These are phyloP conservation scores for Crenichthys baileyi DNA, from an alignment of 2,797 vertebrate species.

Conservation along the genomic window DNA sequence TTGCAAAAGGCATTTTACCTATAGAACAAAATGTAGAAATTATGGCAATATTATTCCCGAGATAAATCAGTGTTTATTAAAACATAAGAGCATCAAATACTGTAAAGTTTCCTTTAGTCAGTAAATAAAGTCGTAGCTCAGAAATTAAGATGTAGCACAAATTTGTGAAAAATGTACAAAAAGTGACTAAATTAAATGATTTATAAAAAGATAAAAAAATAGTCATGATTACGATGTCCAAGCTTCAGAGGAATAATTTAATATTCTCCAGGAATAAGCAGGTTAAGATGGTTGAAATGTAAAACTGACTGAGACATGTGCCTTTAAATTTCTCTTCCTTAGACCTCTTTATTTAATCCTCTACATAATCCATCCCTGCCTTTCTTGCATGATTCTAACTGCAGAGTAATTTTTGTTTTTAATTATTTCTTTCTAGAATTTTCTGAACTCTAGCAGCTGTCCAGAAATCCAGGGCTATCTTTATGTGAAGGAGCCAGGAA, in stretches of 20 bases:
- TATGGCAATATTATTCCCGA: not conserved
- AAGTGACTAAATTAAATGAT: no score
- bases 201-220: no score
- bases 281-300: no score
- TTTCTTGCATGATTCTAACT: not conserved
- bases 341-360: not conserved
- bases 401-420: not conserved
- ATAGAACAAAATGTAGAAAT: not conserved
- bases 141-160: no score
- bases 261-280: not conserved
- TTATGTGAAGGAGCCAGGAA: constrained; percentile 92
- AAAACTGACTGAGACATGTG: not conserved
- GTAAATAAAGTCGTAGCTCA: no score
- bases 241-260: not conserved
- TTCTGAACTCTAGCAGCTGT: constrained; percentile 94
- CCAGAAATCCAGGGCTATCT: constrained; percentile 97
- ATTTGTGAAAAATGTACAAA: no score
- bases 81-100: not conserved
- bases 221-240: no score
- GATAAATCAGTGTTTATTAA: not conserved
- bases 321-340: not conserved
- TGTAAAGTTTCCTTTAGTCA: no score
- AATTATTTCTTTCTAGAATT: constrained; percentile 83
- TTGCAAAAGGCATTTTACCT: not conserved
- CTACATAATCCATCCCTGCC: not conserved